phyloP scores from a whole-genome alignment of 92 coral and sea anemone species.

The Palythoa caribaeorum region DNA sequence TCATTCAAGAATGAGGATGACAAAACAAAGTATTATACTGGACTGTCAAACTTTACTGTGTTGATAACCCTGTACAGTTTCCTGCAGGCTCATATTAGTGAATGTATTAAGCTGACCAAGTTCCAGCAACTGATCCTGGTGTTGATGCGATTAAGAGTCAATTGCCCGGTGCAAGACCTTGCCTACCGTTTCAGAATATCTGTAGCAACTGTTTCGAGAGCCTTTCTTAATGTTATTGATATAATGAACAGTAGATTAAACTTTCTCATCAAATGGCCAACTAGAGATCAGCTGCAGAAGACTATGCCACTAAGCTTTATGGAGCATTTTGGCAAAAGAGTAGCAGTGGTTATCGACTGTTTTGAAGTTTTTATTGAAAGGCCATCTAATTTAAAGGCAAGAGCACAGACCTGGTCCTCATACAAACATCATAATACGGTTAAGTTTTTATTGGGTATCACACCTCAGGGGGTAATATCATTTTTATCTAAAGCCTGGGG shows the following conservation, averaged over 20 bases:
- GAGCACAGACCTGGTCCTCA: slow-evolving; percentile 53
- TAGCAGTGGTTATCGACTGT: slow-evolving; percentile 46
- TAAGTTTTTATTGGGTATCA: slow-evolving; percentile 46
- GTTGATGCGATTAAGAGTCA: slow-evolving; percentile 52
- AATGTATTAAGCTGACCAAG: slow-evolving; percentile 36
- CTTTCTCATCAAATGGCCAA: slow-evolving; percentile 45
- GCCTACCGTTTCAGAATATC: slow-evolving; percentile 58
- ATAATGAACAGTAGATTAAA: slow-evolving; percentile 14
- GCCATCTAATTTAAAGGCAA: slow-evolving; percentile 39
- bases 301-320: slow-evolving; percentile 28
- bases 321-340: slow-evolving; percentile 24
- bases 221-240: slow-evolving; percentile 24
- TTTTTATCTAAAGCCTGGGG: slow-evolving; percentile 75
- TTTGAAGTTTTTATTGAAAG: slow-evolving; percentile 58
- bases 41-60: not conserved
- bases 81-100: slow-evolving; percentile 10
- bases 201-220: slow-evolving; percentile 55
- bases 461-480: slow-evolving; percentile 75
- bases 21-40: slow-evolving; percentile 6
- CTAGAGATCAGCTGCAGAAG: slow-evolving; percentile 25
- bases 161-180: slow-evolving; percentile 63
- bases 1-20: not conserved
- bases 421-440: slow-evolving; percentile 48
- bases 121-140: slow-evolving; percentile 57
- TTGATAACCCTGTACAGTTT: slow-evolving; percentile 1